A percentile compares a stretch with the other conserved stretches of the same genome.
phyloP scores from a whole-genome alignment of 2,797 vertebrate species.

The Lagocephalus sceleratus region DNA sequence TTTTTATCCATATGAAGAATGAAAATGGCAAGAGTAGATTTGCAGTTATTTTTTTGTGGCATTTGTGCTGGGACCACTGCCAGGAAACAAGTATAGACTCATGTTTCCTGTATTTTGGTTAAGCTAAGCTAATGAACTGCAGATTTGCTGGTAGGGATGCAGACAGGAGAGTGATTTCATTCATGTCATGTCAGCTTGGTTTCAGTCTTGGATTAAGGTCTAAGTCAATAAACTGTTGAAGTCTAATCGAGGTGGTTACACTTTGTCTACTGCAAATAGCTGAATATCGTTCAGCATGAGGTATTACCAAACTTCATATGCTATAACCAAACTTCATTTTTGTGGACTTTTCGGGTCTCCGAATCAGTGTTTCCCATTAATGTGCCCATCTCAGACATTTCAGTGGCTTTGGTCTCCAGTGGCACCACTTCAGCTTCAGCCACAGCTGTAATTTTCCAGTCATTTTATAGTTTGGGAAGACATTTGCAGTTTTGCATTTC shows the following conservation, averaged over 20 bases:
- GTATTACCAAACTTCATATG: neutral
- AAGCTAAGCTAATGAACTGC: conserved; percentile 1
- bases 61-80: neutral
- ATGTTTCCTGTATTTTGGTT: neutral
- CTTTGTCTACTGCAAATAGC: neutral
- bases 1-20: too few relatives aligned
- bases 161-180: neutral
- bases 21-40: too few relatives aligned
- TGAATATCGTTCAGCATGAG: neutral
- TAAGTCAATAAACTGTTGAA: neutral
- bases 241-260: neutral
- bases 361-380: conserved; percentile 15
- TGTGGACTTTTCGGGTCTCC: neutral
- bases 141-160: neutral
- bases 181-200: neutral
- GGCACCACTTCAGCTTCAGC: conserved; percentile 5
- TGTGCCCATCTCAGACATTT: conserved; percentile 6
- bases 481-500: conserved; percentile 28
- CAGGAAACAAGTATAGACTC: neutral
- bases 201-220: neutral
- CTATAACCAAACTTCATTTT: neutral
- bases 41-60: neutral
- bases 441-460: conserved; percentile 31
- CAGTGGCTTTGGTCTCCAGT: conserved; percentile 20
- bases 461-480: conserved; percentile 24